Percentiles rank a stretch among this genome's conserved stretches.
These are phyloP conservation scores for Diplodus sargus DNA, from an alignment of 2,797 vertebrate genomes.

Conservation along the genomic window DNA sequence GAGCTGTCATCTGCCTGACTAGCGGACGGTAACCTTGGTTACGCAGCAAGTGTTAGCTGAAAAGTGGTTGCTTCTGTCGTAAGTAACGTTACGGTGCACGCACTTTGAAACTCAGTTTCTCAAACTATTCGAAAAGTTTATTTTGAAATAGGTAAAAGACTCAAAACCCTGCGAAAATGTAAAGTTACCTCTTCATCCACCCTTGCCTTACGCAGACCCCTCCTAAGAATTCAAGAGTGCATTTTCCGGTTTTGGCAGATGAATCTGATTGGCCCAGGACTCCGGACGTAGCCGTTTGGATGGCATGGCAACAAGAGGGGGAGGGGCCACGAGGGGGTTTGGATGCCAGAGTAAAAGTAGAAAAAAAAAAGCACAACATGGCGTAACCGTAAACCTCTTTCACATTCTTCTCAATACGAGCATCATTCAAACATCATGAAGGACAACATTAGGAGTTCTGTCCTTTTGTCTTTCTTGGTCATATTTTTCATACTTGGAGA, in stretches of 20 bases:
- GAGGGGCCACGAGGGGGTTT: too few species aligned
- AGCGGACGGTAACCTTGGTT: not conserved
- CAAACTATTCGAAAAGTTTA: not conserved
- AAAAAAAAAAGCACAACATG: too few species aligned
- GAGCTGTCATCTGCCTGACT: too few species aligned
- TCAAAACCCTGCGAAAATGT: not conserved
- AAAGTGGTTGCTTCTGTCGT: not conserved
- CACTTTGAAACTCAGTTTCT: too few species aligned
- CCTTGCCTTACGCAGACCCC: fast-evolving
- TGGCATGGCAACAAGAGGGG: conserved; percentile 25
- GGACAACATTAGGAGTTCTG: too few species aligned
- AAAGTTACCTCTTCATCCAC: conserved; percentile 10
- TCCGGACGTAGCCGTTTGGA: conserved; percentile 29
- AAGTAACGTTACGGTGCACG: not conserved
- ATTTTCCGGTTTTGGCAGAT: conserved; percentile 14
- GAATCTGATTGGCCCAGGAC: conserved; percentile 25
- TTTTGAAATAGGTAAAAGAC: too few species aligned
- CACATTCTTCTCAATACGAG: too few species aligned
- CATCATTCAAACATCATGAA: too few species aligned
- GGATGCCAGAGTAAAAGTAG: not conserved
- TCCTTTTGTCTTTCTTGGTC: too few species aligned
- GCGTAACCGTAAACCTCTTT: too few species aligned
- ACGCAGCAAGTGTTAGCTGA: not conserved
- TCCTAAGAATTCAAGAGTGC: conserved; percentile 1
- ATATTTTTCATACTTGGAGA: too few species aligned